Evolutionary conservation across 2,888 invertebrate species (phyloP), one percentile per base, ranked within the genome.

Genomic region (Ypsolopha scabrella): DNA sequence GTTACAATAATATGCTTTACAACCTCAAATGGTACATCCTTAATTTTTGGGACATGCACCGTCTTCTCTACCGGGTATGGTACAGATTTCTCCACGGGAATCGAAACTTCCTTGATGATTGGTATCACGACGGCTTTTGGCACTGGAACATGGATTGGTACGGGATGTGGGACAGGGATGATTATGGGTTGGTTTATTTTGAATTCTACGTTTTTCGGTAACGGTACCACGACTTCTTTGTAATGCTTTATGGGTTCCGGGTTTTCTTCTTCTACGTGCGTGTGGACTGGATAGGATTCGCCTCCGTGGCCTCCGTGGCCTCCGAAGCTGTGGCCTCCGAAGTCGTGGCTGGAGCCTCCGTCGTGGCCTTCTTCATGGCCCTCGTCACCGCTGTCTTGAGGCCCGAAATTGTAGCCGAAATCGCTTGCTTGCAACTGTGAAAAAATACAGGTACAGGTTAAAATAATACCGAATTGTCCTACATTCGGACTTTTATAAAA

Each of bases 11-110:
- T 73, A 62, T 92, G 92, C 58, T 91, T 92, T 43, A 91, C 87
- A 0, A 92, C 91, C 52, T 89, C 89, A 24, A 92, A 90, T 1
- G 92, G 92, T 4, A 91, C 90, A 0, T 90, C 90, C 62, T 92
- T 92, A 54, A 91, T 88, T 52, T 89, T 89, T 0, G 91, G 91
- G 36, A 91, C 89, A 37, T 90, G 90, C 0, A 92, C 89, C 3
- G 80, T 77, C 61, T 88, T 91, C 57, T 91, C 91, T 0, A 92
- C 91, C 0, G 91, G 90, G 63, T 91, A 92, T 0, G 92, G 92
- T 4, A 92, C 91, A 33, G 92, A 91, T 64, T 91, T 92, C 61
- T 92, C 92, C 0, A 92, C 89, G 0, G 92, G 92, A 34, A 92
- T 88, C 0, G 90, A 88, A 1, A 92, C 87, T 58, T 92, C 92